Conservation (phyloP, 2,113 vertebrate genomes). For the Nibea albiflora region DNA sequence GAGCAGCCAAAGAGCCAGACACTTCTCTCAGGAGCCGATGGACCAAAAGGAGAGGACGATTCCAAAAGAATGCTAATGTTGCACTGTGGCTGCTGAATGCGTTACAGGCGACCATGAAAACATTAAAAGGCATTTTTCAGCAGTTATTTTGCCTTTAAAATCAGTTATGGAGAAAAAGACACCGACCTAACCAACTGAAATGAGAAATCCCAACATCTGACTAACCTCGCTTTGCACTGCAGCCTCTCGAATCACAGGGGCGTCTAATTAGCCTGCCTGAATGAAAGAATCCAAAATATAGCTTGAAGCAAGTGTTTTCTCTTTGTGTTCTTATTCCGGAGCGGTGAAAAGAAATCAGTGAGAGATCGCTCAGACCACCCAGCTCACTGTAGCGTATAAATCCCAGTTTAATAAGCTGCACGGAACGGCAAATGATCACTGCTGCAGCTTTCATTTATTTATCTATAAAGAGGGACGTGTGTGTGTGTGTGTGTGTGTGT, state of each 20-base stretch:
- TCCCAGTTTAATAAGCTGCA: conserved; percentile 36
- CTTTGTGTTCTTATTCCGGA: conserved; percentile 2
- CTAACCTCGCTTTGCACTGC: neutral
- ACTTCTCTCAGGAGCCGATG: neutral
- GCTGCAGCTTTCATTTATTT: conserved; percentile 25
- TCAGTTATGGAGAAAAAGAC: neutral
- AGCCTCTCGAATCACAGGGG: neutral
- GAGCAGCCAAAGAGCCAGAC: neutral
- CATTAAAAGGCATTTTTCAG: neutral
- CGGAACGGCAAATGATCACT: conserved; percentile 33
- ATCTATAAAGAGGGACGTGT: neutral
- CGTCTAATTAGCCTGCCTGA: conserved; percentile 18
- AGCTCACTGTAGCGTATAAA: conserved; percentile 1
- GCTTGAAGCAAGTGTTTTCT: conserved; percentile 12
- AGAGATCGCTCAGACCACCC: conserved; percentile 3
- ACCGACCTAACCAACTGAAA: neutral
- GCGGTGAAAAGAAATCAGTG: neutral
- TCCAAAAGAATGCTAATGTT: conserved; percentile 20
- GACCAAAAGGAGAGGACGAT: conserved; percentile 4
- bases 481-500: neutral
- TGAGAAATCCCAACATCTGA: conserved; percentile 1
- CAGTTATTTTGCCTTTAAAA: neutral
- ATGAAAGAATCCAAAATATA: conserved; percentile 1
- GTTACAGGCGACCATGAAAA: neutral
- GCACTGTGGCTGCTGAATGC: neutral